Percentiles rank a stretch among this genome's conserved stretches.
These are phyloP conservation scores for Lissocephala sabroskyi DNA, from an alignment of 2,888 invertebrate species.

Conservation along the genomic window DNA sequence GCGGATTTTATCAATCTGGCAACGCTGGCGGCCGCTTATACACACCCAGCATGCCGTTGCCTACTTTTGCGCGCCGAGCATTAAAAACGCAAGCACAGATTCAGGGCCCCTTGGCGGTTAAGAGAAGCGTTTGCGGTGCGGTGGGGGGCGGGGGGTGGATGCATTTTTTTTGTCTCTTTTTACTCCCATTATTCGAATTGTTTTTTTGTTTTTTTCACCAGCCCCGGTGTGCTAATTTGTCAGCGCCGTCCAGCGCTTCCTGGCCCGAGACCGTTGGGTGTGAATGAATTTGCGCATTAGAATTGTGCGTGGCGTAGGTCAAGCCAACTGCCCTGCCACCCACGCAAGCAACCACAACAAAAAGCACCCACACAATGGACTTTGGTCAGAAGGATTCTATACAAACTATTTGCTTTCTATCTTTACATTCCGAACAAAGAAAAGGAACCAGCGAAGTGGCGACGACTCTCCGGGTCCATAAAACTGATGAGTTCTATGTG, in stretches of 20 bases:
- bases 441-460: no score
- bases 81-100: constrained; percentile 5
- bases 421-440: no score
- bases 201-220: not conserved
- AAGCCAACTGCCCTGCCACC: constrained; percentile 21
- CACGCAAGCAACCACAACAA: not conserved
- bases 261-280: not conserved
- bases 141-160: not conserved
- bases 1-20: constrained; percentile 11
- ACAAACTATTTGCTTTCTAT: no score
- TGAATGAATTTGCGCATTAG: constrained; percentile 47
- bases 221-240: constrained; percentile 46
- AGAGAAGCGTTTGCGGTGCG: not conserved
- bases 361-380: no score
- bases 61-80: constrained; percentile 36
- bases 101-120: not conserved
- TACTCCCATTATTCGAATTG: constrained; percentile 23
- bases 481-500: no score
- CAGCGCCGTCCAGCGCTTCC: constrained; percentile 14
- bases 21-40: constrained; percentile 19
- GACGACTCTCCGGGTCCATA: no score
- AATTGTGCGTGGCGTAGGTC: constrained; percentile 49
- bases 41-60: constrained; percentile 34
- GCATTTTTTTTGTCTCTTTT: constrained; percentile 1
- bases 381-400: no score